These are phyloP conservation scores for Lepidocyrtoides sp. DNA, from an alignment of 2,888 invertebrate genomes.

Conservation along the genomic window DNA sequence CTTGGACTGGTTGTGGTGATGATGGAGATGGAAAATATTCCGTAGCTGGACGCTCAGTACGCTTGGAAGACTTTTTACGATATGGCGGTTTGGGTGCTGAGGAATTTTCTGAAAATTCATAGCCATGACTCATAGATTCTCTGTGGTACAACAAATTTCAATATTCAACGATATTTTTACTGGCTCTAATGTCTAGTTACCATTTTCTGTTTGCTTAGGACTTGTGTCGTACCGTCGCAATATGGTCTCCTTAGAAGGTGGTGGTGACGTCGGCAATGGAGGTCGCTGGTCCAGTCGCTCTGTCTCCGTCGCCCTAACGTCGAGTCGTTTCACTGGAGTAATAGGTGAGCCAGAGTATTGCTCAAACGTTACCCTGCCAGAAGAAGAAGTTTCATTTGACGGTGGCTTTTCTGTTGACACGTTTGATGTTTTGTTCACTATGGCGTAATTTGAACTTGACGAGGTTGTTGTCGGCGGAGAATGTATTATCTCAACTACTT, in stretches of 20 bases:
- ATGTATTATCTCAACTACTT: conserved; percentile 1
- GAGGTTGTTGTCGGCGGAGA: neutral
- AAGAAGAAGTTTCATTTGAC: neutral
- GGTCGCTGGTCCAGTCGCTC: neutral
- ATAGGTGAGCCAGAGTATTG: conserved; percentile 35
- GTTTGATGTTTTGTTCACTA: neutral
- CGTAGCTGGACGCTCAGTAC: conserved; percentile 27
- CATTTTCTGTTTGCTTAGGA: conserved; percentile 11
- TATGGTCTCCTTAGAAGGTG: neutral
- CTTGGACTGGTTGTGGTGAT: neutral
- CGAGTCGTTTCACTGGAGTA: conserved; percentile 21
- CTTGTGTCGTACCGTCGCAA: conserved; percentile 45
- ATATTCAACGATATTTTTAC: neutral
- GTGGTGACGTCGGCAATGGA: conserved; percentile 19
- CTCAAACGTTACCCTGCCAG: neutral
- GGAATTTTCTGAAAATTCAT: neutral
- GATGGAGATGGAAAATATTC: conserved; percentile 1
- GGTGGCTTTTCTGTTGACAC: neutral
- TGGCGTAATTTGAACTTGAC: conserved; percentile 16
- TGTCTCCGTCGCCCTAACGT: neutral
- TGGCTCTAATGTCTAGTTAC: neutral
- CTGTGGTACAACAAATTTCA: neutral
- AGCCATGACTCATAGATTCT: neutral
- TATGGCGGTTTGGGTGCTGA: neutral
- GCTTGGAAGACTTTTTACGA: conserved; percentile 55